Base-by-base conservation (phyloP, 2,113 vertebrate species). In the Caloenas nicobarica region DNA sequence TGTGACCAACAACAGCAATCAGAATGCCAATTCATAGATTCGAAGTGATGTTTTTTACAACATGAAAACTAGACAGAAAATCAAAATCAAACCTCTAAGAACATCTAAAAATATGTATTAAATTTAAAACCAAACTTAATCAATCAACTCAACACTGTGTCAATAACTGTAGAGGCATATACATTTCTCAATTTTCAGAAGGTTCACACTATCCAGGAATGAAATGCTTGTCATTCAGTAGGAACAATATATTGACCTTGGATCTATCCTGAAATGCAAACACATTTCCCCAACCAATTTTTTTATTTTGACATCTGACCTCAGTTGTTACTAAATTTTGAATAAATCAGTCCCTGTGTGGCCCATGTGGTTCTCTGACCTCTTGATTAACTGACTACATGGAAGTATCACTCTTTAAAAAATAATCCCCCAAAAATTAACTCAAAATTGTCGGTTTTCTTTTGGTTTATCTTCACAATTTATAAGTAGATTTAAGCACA, bases 1-100 rank as follows among this genome's bases (percentile, higher is more conserved):
- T 64, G 15, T 44, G 24, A 69, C 13, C 10, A 86, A 36, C 0
- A 0, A 78, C 21, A 56, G 38, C 0, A 0, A 48, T 29, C 9
- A 29, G 29, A 78, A 89, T 78, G 11, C 15, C 10, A 60, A 42
- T 48, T 48, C 4, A 15, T 4, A 60, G 21, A n/a, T 58, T 34
- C 54, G 65, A 77, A 72, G 3, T 0, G 0, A 23, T 44, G 3
- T 36, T 77, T 83, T 88, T 83, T 24, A 72, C 14, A 82, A 25
- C 5, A 25, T 17, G 62, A 72, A 60, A 88, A 74, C 16, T 6
- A 83, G 24, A 44, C 13, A 65, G 16, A 56, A 51, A 56, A 6
- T 7, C 9, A 72, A 90, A 84, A 69, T 57, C 21, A 72, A 87
- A 19, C 9, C 8, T 62, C 54, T n/a, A 64, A 62, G 31, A 68